These are phyloP conservation scores for Palythoa grandis DNA, from an alignment of 92 coral and sea anemone genomes.

Conservation along the genomic window DNA sequence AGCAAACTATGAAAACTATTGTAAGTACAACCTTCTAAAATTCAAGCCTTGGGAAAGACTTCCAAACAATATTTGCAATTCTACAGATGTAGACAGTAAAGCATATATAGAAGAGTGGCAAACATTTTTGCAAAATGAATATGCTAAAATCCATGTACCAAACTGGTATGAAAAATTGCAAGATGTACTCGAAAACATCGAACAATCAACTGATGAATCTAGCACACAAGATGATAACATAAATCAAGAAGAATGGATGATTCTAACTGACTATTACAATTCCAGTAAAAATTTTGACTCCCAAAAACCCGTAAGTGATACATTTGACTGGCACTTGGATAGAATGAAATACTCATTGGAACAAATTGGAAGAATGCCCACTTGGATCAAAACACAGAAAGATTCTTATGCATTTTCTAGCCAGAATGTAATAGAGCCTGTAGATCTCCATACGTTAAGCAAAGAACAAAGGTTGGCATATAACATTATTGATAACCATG, in stretches of 20 bases:
- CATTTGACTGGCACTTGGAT: neutral
- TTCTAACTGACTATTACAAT: neutral
- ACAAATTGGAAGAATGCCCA: neutral
- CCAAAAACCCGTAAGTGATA: neutral
- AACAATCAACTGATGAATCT: too few relatives aligned
- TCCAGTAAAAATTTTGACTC: neutral
- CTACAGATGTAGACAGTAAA: neutral
- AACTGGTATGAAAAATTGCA: slow-evolving; percentile 18
- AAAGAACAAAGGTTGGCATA: neutral
- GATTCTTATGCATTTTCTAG: too few relatives aligned
- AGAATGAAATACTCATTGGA: neutral
- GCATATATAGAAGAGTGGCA: neutral
- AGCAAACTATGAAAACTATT: slow-evolving; percentile 3
- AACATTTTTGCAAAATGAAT: neutral
- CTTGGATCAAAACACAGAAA: neutral
- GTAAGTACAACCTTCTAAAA: neutral
- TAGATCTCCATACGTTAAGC: neutral
- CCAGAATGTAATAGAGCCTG: neutral
- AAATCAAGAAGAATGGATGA: neutral
- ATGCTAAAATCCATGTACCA: neutral
- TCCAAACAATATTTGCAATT: neutral
- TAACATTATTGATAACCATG: neutral
- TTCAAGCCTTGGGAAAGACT: neutral
- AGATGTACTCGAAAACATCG: slow-evolving; percentile 12
- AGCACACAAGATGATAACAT: too few relatives aligned